A percentile compares a stretch with the other conserved stretches of the same genome.
phyloP scores from a whole-genome alignment of 2,888 invertebrate species.

The Scaptomyza flava region DNA sequence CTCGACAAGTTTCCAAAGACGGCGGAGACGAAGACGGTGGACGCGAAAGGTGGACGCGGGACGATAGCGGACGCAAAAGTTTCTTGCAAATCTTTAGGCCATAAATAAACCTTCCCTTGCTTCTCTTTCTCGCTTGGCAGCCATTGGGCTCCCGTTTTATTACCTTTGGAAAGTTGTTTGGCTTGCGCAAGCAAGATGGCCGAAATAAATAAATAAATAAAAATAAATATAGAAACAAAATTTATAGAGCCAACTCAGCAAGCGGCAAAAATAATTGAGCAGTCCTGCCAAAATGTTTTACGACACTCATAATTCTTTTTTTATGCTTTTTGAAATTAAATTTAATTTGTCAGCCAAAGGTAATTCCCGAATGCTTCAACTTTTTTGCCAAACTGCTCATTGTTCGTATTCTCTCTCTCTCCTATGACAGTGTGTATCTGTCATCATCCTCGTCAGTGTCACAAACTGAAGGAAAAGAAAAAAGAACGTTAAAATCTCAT shows the following conservation, averaged over 20 bases:
- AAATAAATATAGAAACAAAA: slow-evolving; percentile 49
- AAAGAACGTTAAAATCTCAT: slow-evolving; percentile 38
- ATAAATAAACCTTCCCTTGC: slow-evolving; percentile 57
- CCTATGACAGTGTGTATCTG: background rate
- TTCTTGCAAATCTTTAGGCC: slow-evolving; percentile 60
- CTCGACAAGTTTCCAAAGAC: slow-evolving; percentile 20
- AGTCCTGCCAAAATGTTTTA: slow-evolving; percentile 50
- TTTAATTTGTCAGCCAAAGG: slow-evolving; percentile 61
- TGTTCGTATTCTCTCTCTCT: background rate
- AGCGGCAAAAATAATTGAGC: slow-evolving; percentile 68
- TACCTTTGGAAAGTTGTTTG: slow-evolving; percentile 60
- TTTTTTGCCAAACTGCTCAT: slow-evolving; percentile 5
- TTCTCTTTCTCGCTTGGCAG: background rate
- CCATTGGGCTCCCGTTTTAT: slow-evolving; percentile 56
- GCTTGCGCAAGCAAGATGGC: slow-evolving; percentile 10
- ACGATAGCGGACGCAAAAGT: slow-evolving; percentile 21
- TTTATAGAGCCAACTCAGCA: slow-evolving; percentile 57
- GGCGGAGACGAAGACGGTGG: background rate
- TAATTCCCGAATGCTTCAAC: slow-evolving; percentile 53
- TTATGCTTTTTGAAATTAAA: slow-evolving; percentile 61
- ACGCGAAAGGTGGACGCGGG: too few relatives aligned
- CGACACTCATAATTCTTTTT: slow-evolving; percentile 56
- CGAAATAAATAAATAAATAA: slow-evolving; percentile 47
- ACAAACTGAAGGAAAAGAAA: slow-evolving; percentile 14
- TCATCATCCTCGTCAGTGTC: slow-evolving; percentile 29